Evolutionary conservation across 2,113 vertebrate genomes (phyloP).

Genomic region (Nycticorax nycticorax): DNA sequence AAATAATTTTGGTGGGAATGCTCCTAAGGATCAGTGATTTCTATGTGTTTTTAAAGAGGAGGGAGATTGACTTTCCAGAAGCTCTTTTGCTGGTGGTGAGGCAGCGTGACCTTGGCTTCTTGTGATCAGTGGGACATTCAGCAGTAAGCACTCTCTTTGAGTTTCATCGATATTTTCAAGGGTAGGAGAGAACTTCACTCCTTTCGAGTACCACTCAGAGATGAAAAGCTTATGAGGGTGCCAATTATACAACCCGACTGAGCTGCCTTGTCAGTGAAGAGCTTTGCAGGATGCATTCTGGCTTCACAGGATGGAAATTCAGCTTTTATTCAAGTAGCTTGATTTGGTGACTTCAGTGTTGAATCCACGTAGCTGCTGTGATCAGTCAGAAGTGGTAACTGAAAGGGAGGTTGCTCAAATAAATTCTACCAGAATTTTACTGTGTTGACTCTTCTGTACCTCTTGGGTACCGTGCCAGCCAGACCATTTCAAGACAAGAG

Average conservation of each 20-base stretch:
- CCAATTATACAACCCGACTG: slow-evolving; percentile 33
- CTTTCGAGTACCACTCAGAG: slow-evolving; percentile 4
- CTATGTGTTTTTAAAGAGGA: background rate
- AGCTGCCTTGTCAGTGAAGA: background rate
- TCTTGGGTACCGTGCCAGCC: background rate
- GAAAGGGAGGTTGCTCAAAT: background rate
- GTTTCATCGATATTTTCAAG: slow-evolving; percentile 25
- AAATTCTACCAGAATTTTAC: background rate
- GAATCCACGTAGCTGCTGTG: background rate
- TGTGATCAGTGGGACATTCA: slow-evolving; percentile 4
- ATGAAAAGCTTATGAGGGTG: slow-evolving; percentile 41
- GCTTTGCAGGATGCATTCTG: background rate
- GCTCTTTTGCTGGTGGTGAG: background rate
- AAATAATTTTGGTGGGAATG: background rate
- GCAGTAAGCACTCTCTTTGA: background rate
- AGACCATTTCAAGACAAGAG: background rate
- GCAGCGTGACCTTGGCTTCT: background rate
- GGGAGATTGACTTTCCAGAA: background rate
- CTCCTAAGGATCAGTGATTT: background rate
- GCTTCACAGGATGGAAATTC: slow-evolving; percentile 2
- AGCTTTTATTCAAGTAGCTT: slow-evolving; percentile 5
- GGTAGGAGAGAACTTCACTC: slow-evolving; percentile 23
- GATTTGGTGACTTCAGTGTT: background rate
- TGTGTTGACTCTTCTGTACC: background rate
- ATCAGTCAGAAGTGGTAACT: background rate